Conservation (phyloP, 2,888 invertebrate genomes). For the Athalia rosae region DNA sequence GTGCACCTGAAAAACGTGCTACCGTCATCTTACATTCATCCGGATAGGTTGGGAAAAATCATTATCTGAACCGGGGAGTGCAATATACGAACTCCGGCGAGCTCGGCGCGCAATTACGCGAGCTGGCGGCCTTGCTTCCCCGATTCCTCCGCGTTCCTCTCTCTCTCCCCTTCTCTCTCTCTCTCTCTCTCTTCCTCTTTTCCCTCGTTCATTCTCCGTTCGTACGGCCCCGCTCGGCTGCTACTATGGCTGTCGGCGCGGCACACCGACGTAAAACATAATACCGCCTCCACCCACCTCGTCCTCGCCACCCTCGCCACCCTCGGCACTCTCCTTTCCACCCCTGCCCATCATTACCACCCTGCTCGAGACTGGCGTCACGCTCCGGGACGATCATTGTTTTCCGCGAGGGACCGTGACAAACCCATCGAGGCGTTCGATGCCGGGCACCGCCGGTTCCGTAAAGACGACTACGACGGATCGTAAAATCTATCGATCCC, state of each 20-base stretch:
- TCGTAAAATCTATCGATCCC: constrained; percentile 38
- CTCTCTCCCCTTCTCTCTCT: constrained; percentile 10
- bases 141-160: not conserved
- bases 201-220: not conserved
- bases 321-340: constrained; percentile 2
- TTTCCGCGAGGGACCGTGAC: constrained; percentile 41
- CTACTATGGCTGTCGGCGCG: constrained; percentile 32
- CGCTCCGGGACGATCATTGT: constrained; percentile 39
- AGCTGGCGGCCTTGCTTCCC: constrained; percentile 18
- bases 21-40: constrained; percentile 23
- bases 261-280: constrained; percentile 41
- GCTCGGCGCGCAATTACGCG: constrained; percentile 36
- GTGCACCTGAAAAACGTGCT: not conserved
- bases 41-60: constrained; percentile 25
- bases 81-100: constrained; percentile 26
- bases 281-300: constrained; percentile 1
- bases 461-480: constrained; percentile 18
- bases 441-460: constrained; percentile 19
- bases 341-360: constrained; percentile 39
- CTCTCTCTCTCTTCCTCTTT: constrained; percentile 8
- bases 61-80: constrained; percentile 41
- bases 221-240: not conserved
- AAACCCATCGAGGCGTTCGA: constrained; percentile 28
- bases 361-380: constrained; percentile 36
- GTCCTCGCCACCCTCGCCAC: not conserved